Evolutionary conservation across 2,113 vertebrate genomes (phyloP), one percentile per base, ranked within the genome.

Genomic region (Eira barbara): DNA sequence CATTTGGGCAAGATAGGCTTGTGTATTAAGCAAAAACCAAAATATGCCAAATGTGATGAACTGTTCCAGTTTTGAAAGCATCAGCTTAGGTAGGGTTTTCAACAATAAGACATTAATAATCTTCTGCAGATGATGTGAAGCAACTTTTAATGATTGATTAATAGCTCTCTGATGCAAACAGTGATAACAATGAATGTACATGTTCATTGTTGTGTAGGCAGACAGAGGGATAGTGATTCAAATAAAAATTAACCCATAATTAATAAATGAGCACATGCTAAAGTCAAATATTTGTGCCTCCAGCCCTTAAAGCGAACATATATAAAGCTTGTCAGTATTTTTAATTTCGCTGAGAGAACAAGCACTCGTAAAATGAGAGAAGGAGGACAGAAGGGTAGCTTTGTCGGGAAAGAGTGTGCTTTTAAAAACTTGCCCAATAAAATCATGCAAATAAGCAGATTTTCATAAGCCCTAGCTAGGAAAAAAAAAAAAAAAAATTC

Each of bases 31-130:
- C 99, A 99, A 99, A 99, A 97, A 97, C 97, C 97, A 90, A 98
- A 99, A 99, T 99, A 99, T 99, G 99, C 99, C 99, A 99, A 99
- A 99, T 99, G 99, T 99, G 99, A 99, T 99, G 99, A 99, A 99
- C 99, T 99, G 98, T 99, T 99, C 99, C 99, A 98, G 98, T 98
- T 99, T 98, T 98, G 98, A 99, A 99, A 98, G 98, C 98, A 99
- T 99, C 99, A 99, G 99, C 99, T 99, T 99, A 99, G 99, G 99
- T 99, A 99, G 99, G 99, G 98, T 99, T 98, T 99, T 98, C 98
- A 95, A 98, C 98, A 99, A 98, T 94, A 97, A 97, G 96, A 97
- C 98, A 99, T 99, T 98, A 98, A 98, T 98, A 99, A 99, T 98
- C 97, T 97, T 98, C 98, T 98, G 97, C 93, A 85, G 96, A 94